Conservation (phyloP, 2,888 invertebrate genomes). For the Synanthedon vespiformis region DNA sequence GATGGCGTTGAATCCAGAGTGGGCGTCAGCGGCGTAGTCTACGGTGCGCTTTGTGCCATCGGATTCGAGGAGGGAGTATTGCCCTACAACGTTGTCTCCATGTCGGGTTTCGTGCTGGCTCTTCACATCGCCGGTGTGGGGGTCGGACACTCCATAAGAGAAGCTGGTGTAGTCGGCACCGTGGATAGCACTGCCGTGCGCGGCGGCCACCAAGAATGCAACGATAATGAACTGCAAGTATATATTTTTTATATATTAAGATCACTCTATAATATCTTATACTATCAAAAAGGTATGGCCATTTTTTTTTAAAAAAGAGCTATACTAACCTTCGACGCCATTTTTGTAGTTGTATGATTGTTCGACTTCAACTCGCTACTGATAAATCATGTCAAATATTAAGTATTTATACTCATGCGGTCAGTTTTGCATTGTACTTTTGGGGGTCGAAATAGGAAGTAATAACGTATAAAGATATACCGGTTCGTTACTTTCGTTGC, state of each 20-base stretch:
- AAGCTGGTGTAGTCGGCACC: conserved; percentile 24
- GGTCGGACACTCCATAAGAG: conserved; percentile 47
- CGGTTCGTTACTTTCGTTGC: conserved; percentile 3
- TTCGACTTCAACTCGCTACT: conserved; percentile 30
- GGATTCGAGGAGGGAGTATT: conserved; percentile 61
- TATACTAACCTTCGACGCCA: conserved; percentile 39
- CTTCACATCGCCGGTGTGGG: conserved; percentile 48
- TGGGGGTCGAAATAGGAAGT: conserved; percentile 41
- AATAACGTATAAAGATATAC: conserved; percentile 17
- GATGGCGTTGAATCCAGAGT: conserved; percentile 65
- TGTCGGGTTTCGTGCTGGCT: conserved; percentile 41
- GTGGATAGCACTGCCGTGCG: conserved; percentile 15
- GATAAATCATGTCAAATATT: conserved; percentile 23
- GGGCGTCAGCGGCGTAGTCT: conserved; percentile 63
- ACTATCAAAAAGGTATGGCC: not conserved
- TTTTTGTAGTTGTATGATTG: conserved; percentile 20
- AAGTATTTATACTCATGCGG: conserved; percentile 41
- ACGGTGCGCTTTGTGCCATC: conserved; percentile 65
- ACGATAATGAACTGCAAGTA: conserved; percentile 19
- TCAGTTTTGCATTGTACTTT: conserved; percentile 27
- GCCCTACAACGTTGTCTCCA: conserved; percentile 55
- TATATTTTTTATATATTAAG: not conserved
- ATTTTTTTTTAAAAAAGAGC: too few relatives aligned
- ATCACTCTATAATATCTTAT: not conserved
- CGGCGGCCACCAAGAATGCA: conserved; percentile 20